These are phyloP conservation scores for Nasonia oneida DNA, from an alignment of 2,888 invertebrate species.

Conservation along the genomic window DNA sequence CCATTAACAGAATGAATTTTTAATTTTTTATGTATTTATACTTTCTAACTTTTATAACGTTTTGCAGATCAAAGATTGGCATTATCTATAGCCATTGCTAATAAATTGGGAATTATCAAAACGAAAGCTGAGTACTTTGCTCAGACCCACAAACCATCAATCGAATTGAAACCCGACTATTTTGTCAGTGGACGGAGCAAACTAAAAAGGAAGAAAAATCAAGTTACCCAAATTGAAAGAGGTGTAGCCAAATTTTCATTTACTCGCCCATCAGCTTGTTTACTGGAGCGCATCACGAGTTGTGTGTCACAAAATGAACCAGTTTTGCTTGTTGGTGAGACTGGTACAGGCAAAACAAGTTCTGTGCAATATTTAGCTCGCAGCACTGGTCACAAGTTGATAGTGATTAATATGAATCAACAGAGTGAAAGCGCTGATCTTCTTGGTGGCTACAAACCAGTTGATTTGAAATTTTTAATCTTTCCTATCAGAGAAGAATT, in stretches of 20 bases:
- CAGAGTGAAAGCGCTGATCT: conserved; percentile 98
- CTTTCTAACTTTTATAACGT: conserved; percentile 14
- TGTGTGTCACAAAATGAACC: conserved; percentile 92
- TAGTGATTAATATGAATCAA: conserved; percentile 99
- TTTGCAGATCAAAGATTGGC: conserved; percentile 82
- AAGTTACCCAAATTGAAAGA: conserved; percentile 76
- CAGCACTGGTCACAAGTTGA: conserved; percentile 90
- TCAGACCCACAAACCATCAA: conserved; percentile 88
- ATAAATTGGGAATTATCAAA: conserved; percentile 89
- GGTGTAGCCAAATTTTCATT: conserved; percentile 86
- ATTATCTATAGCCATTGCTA: conserved; percentile 88
- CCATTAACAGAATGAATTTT: conserved; percentile 4
- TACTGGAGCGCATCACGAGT: conserved; percentile 93
- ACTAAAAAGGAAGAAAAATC: conserved; percentile 68
- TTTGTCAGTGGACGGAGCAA: conserved; percentile 87
- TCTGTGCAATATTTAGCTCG: conserved; percentile 94
- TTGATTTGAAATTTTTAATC: conserved; percentile 92
- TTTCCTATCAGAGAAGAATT: conserved; percentile 91
- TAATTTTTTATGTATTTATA: not conserved
- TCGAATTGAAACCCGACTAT: conserved; percentile 81
- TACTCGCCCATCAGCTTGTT: conserved; percentile 89
- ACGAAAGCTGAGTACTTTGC: conserved; percentile 91
- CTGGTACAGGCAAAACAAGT: conserved; percentile 99
- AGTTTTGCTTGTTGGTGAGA: conserved; percentile 97
- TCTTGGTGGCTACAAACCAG: conserved; percentile 98